Evolutionary conservation across 2,888 invertebrate species (phyloP), one percentile per base, ranked within the genome.

Genomic region (Andricus quercusramuli): DNA sequence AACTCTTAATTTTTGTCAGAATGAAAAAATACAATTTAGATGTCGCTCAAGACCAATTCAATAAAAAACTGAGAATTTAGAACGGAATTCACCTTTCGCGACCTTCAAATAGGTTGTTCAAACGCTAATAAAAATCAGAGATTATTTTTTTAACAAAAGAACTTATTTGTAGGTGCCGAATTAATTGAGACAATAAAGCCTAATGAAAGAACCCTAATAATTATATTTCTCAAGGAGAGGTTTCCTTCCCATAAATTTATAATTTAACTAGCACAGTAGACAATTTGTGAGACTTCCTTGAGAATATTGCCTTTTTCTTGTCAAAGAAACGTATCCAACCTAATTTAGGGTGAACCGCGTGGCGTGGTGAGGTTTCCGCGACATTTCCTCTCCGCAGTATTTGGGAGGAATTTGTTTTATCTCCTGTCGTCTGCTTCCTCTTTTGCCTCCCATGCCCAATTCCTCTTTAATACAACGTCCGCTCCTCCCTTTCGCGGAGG

Each of bases 331-430:
- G 25, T 70, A 29, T 25, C 9, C 29, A 44, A 51, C 20, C 25
- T 41, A 67, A 67, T 67, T 67, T 67, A 77, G 13, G 79, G 74
- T 84, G 83, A 87, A 81, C 83, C 82, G 79, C 80, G 81, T 32
- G 59, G 64, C 82, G 82, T 74, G 82, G 64, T 41, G 80, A 81
- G 79, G 80, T 87, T 87, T 88, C 86, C 86, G 84, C 85, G 85
- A 87, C 85, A 85, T 84, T 88, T 88, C 87, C 83, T 83, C 86
- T 80, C 83, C 78, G 82, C 79, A 67, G 80, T 82, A 85, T 85
- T 88, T 85, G 84, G 83, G 81, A 74, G 83, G 82, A 87, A 89
- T 89, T 87, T 89, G 87, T 88, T 89, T 89, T 88, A 88, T 88
- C 41, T 65, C 59, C 15, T 32, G 29, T n/a, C 56, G 79, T 56